Evolutionary conservation across 2,888 invertebrate genomes (phyloP), one percentile per base, ranked within the genome.

Genomic region (Neoitamus cyanurus): DNA sequence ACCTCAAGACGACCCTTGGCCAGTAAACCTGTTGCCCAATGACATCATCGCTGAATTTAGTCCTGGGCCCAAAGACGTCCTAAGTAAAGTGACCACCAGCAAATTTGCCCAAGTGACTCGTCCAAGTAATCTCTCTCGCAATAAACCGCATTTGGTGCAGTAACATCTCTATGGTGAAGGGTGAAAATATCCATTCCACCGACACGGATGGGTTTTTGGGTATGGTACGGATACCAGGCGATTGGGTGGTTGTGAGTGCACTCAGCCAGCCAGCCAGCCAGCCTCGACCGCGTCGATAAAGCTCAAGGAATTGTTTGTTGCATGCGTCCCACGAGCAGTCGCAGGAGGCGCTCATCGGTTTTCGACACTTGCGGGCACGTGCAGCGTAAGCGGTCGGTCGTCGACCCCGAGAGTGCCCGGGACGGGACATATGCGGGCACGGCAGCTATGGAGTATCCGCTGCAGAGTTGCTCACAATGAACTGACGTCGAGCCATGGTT

Each of bases 341-440:
- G 85, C 85, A 85, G 68, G 85, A 85, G 85, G 85, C 70, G 28
- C 84, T 75, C 83, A 85, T 20, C 75, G 69, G 77, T 83, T 85
- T 85, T 83, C 84, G 83, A 85, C 83, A 83, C 15, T 42, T 83
- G 37, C n/a, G 84, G 84, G 85, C 85, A 58, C 83, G 83, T 83
- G 83, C 31, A 46, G 48, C 68, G 82, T 2, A 75, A 48, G 77
- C 75, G 82, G 48, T 70, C 85, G 69, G 83, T 83, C 85, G 37
- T 68, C 69, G 48, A 75, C 84, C 84, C 42, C 20, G 72, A 15
- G n/a, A n/a, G n/a, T n/a, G 58, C 77, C 84, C 68, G 68, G 82
- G 30, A 68, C 73, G 72, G 37, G 15, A 20, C 68, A 30, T 37
- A 69, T 82, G 34, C 69, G 28, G 37, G 25, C 13, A n/a, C 25